phyloP scores from a whole-genome alignment of 2,888 invertebrate species.

The Hyles lineata region DNA sequence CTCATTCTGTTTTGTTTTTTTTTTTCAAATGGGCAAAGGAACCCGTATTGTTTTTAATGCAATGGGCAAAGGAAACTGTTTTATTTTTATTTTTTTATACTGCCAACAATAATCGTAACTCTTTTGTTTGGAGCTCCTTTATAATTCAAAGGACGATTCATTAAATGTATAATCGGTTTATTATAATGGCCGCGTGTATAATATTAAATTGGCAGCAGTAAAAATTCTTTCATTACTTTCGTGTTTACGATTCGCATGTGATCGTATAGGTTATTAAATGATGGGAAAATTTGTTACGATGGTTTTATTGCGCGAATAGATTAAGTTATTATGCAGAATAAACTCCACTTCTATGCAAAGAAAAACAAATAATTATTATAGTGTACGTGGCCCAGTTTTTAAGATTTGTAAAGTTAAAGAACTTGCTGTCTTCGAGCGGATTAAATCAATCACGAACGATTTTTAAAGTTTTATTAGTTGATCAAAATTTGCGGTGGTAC shows the following conservation, averaged over 20 bases:
- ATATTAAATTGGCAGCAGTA: constrained; percentile 41
- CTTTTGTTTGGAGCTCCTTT: constrained; percentile 51
- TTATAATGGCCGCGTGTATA: constrained; percentile 38
- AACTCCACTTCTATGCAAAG: neutral
- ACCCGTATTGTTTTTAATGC: constrained; percentile 23
- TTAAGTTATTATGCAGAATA: neutral
- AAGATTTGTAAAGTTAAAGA: too few relatives aligned
- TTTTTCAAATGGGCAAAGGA: constrained; percentile 39
- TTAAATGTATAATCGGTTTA: constrained; percentile 35
- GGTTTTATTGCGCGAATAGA: constrained; percentile 8
- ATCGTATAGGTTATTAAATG: constrained; percentile 11
- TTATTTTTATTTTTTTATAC: constrained; percentile 40
- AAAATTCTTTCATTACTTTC: constrained; percentile 39
- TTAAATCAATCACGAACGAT: too few relatives aligned
- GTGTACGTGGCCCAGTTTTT: too few relatives aligned
- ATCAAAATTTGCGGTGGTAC: too few relatives aligned
- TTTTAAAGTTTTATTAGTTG: too few relatives aligned
- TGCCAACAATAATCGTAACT: constrained; percentile 53
- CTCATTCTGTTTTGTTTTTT: constrained; percentile 43
- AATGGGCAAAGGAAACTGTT: constrained; percentile 30
- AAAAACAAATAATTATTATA: neutral
- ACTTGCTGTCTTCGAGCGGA: too few relatives aligned
- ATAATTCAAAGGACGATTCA: constrained; percentile 41
- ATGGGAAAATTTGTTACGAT: constrained; percentile 21
- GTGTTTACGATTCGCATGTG: constrained; percentile 32